Conservation (phyloP, 2,888 invertebrate species). For the Cantharis rustica region DNA sequence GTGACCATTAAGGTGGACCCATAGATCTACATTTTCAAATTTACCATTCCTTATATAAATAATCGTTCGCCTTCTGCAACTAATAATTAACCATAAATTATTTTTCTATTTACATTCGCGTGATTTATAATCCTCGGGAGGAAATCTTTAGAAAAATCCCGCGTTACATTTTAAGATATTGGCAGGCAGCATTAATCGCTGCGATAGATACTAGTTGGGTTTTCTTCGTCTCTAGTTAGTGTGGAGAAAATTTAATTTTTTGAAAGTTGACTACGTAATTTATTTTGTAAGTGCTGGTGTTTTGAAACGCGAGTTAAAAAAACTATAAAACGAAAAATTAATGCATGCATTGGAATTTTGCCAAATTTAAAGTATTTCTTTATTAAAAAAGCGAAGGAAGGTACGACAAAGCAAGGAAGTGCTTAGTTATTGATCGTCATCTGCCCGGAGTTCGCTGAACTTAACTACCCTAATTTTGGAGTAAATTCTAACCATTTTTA, state of each 20-base stretch:
- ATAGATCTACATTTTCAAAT: neutral
- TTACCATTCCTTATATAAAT: neutral
- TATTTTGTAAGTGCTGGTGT: neutral
- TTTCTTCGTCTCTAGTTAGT: neutral
- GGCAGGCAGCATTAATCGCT: neutral
- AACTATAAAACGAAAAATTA: neutral
- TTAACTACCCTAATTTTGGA: slow-evolving; percentile 21
- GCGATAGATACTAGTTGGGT: neutral
- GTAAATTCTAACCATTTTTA: slow-evolving; percentile 21
- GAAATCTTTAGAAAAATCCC: neutral
- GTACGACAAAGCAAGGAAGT: slow-evolving; percentile 7
- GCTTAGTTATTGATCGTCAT: slow-evolving; percentile 23
- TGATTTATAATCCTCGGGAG: neutral
- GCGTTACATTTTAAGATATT: neutral
- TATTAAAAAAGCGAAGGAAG: slow-evolving; percentile 1
- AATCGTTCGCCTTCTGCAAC: neutral
- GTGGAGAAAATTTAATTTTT: neutral
- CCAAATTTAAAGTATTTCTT: slow-evolving; percentile 2
- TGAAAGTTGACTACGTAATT: neutral
- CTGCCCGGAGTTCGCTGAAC: slow-evolving; percentile 17
- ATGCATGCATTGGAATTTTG: neutral
- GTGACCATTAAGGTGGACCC: neutral
- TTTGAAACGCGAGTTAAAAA: neutral
- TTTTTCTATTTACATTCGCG: neutral
- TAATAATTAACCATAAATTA: neutral